Conservation (phyloP, 2,888 invertebrate species). For the Fissipunctia ypsillon region DNA sequence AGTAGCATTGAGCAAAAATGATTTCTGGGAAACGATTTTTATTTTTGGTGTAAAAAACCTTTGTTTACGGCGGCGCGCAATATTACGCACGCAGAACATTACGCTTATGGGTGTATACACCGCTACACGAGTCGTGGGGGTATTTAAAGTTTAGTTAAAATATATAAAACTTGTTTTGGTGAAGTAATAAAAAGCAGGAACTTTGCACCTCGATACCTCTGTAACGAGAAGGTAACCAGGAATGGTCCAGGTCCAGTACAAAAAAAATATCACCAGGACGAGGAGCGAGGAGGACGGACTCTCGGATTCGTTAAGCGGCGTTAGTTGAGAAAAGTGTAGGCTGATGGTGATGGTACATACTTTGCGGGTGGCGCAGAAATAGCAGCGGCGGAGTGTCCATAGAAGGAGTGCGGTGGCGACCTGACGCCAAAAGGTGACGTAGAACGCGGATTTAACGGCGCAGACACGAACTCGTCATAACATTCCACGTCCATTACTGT, state of each 20-base stretch:
- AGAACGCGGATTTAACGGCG: slow-evolving; percentile 47
- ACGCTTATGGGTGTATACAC: neutral
- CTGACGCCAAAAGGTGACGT: neutral
- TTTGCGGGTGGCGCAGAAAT: slow-evolving; percentile 76
- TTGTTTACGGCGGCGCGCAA: neutral
- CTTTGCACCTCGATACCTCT: no score
- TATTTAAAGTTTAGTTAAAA: neutral
- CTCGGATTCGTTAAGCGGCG: neutral
- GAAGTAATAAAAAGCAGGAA: neutral
- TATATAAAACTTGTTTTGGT: neutral
- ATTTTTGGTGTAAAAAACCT: neutral
- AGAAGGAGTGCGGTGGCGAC: slow-evolving; percentile 58
- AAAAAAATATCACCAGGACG: neutral
- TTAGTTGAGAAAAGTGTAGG: neutral
- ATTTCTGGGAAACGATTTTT: neutral
- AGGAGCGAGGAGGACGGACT: no score
- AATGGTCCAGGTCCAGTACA: neutral
- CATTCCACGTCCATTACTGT: slow-evolving; percentile 93
- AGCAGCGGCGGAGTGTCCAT: slow-evolving; percentile 57
- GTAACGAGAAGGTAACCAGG: neutral
- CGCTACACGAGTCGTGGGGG: neutral
- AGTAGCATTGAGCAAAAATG: neutral
- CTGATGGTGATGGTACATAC: slow-evolving; percentile 59
- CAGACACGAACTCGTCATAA: slow-evolving; percentile 91
- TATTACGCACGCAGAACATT: neutral